Base-by-base conservation (phyloP, 2,797 vertebrate genomes). In the Cyclura pinguis region DNA sequence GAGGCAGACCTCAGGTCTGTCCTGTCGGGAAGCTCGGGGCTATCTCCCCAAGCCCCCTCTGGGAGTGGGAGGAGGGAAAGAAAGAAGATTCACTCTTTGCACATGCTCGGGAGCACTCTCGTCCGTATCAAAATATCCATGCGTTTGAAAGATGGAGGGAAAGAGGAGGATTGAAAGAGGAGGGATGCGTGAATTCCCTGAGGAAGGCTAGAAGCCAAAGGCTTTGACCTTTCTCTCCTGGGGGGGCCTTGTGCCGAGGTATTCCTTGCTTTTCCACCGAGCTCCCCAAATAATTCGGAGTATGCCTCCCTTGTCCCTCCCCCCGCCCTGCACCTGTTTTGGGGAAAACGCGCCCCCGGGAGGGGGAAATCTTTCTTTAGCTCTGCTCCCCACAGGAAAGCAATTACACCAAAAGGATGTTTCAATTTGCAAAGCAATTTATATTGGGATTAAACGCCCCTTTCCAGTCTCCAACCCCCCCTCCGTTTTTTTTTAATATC, bases 41-140 rank as follows among this genome's bases (percentile, higher is more conserved):
- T 27, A 9, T 22, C 29, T 29, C 57, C n/a, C 57, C 2, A 1
- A 22, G 24, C 57, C 14, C 9, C 38, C 12, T 82, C 1, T 35
- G 38, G 20, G 38, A 3, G 12, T 5, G n/a, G n/a, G 50, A 52
- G 32, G 2, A 6, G 12, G 55, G 1, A 32, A 12, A 18, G 27
- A 29, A 59, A n/a, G 62, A 67, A 1, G 69, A 2, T 59, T 81
- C 78, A 1, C 59, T 22, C 59, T 62, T 62, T 82, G 78, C 62
- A 18, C 16, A 6, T 32, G 52, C 0, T 73, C 80, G 16, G 78
- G 64, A 42, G 32, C 35, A 29, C 87, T 7, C 50, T 57, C 8
- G 2, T 29, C 7, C 27, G 27, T 22, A 22, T 3, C 8, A 1
- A 4, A 27, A 47, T 42, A 10, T 1, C 0, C 42, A n/a, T 3